Evolutionary conservation across 2,888 invertebrate species (phyloP).

Genomic region (Eupithecia exiguata): DNA sequence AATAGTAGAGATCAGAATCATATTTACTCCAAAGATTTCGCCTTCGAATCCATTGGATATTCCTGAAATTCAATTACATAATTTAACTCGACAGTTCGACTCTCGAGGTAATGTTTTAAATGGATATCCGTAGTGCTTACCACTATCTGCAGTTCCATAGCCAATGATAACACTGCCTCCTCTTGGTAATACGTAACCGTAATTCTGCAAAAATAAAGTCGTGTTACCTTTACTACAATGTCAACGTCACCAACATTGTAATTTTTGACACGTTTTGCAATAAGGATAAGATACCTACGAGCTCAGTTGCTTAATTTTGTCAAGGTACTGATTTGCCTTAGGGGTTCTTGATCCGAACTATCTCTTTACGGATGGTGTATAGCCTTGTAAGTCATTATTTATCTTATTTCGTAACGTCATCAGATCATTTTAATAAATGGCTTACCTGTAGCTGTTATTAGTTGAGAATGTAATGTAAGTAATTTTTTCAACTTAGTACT

Average conservation of each 20-base stretch:
- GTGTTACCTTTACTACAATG: slow-evolving; percentile 4
- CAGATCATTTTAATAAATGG: slow-evolving; percentile 56
- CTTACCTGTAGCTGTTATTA: neutral
- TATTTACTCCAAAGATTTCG: slow-evolving; percentile 86
- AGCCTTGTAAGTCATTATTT: slow-evolving; percentile 54
- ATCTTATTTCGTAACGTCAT: slow-evolving; percentile 59
- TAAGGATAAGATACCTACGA: slow-evolving; percentile 37
- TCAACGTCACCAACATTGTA: neutral
- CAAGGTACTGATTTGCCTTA: slow-evolving; percentile 55
- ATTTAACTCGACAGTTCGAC: neutral
- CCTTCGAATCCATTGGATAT: slow-evolving; percentile 87
- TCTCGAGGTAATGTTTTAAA: neutral
- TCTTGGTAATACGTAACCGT: slow-evolving; percentile 80
- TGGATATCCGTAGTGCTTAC: slow-evolving; percentile 60
- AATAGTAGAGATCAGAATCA: slow-evolving; percentile 84
- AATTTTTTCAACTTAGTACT: neutral
- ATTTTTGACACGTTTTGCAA: slow-evolving; percentile 21
- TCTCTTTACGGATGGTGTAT: slow-evolving; percentile 50
- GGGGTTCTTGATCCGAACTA: slow-evolving; percentile 54
- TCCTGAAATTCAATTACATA: slow-evolving; percentile 60
- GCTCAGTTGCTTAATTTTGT: slow-evolving; percentile 45
- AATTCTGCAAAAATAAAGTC: slow-evolving; percentile 75
- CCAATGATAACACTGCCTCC: slow-evolving; percentile 87
- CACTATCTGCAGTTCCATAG: slow-evolving; percentile 87
- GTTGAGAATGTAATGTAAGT: neutral